These are phyloP conservation scores for Rhinichthys osculus DNA, from an alignment of 2,797 vertebrate species.

Conservation along the genomic window DNA sequence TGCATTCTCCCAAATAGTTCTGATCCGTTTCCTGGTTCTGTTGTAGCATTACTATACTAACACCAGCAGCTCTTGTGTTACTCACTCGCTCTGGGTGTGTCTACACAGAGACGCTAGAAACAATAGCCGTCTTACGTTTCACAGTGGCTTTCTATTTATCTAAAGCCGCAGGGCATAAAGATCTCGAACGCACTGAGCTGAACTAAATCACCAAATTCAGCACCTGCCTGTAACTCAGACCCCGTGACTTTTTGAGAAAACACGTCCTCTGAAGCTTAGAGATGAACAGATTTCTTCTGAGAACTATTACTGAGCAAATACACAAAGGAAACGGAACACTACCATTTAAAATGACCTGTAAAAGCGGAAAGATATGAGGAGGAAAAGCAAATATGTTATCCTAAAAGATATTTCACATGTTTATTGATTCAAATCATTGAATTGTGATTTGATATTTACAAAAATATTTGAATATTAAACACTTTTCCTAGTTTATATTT, in stretches of 20 bases:
- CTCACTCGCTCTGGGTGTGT: slow-evolving; percentile 46
- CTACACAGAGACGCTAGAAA: slow-evolving; percentile 27
- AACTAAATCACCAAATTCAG: slow-evolving; percentile 29
- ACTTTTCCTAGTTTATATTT: background rate
- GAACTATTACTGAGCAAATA: background rate
- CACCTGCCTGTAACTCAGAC: background rate
- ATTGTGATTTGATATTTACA: slow-evolving; percentile 6
- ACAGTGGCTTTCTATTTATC: slow-evolving; percentile 14
- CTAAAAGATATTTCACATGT: background rate
- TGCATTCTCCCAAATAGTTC: background rate
- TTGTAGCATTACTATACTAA: slow-evolving; percentile 12
- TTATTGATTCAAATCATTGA: slow-evolving; percentile 12
- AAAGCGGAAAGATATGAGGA: background rate
- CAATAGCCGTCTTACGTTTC: slow-evolving; percentile 53
- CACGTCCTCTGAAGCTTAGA: background rate
- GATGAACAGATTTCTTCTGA: slow-evolving; percentile 10
- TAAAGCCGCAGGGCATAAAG: slow-evolving; percentile 39
- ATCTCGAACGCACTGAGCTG: slow-evolving; percentile 29
- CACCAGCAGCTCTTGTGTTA: background rate
- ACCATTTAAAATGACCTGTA: background rate
- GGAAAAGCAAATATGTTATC: background rate
- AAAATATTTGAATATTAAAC: background rate
- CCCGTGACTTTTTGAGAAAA: slow-evolving; percentile 24
- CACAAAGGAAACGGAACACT: background rate
- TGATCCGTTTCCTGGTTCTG: slow-evolving; percentile 30